Evolutionary conservation across 2,113 vertebrate species (phyloP).

Genomic region (Hemiscyllium ocellatum): DNA sequence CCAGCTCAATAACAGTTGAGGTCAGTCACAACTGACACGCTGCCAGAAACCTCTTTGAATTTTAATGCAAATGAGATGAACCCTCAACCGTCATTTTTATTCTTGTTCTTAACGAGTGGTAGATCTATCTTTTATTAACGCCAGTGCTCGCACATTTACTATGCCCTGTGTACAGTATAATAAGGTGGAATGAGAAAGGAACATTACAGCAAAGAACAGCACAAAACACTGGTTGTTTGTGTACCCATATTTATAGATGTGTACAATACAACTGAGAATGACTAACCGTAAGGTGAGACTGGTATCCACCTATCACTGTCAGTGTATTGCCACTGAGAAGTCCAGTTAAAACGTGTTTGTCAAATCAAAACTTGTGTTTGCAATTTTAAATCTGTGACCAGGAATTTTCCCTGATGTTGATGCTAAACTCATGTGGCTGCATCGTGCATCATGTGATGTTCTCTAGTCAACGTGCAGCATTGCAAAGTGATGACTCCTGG

Average conservation of each 20-base stretch:
- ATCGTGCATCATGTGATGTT: background rate
- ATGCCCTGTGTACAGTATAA: background rate
- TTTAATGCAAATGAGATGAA: slow-evolving; percentile 20
- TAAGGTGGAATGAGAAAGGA: background rate
- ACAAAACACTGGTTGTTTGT: background rate
- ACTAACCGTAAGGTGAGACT: background rate
- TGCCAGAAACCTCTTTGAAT: slow-evolving; percentile 21
- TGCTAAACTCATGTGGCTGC: background rate
- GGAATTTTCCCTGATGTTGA: background rate
- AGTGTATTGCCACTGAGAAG: background rate
- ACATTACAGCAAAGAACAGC: background rate
- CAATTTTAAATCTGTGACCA: background rate
- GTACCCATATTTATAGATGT: background rate
- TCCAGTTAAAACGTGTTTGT: background rate
- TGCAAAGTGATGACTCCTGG: background rate
- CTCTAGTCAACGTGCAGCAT: background rate
- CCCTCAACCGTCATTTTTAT: background rate
- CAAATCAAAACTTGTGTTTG: background rate
- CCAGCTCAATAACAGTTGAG: slow-evolving; percentile 23
- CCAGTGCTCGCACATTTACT: no score
- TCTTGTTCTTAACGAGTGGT: background rate
- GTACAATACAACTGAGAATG: background rate
- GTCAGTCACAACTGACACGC: background rate
- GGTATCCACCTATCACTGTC: background rate
- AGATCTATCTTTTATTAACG: background rate